phyloP scores from a whole-genome alignment of 2,888 invertebrate species.

The Myathropa florea region DNA sequence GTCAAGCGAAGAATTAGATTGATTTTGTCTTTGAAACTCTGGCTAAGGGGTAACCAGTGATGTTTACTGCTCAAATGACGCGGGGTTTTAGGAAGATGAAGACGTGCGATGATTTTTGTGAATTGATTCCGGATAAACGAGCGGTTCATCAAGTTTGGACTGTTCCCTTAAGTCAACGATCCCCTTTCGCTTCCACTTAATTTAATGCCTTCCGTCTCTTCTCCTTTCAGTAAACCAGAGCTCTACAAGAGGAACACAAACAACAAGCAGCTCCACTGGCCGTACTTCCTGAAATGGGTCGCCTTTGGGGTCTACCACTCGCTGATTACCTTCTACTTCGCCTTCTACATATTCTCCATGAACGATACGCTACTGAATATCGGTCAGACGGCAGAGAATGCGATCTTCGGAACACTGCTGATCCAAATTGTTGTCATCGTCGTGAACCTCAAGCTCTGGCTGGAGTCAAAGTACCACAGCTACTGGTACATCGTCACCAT shows the following conservation, averaged over 20 bases:
- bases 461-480: conserved; percentile 84
- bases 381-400: conserved; percentile 82
- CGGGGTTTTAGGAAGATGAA: too few species aligned
- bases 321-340: conserved; percentile 83
- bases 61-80: too few species aligned
- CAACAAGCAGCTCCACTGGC: conserved; percentile 85
- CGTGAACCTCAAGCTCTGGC: conserved; percentile 84
- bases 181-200: background rate
- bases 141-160: too few species aligned
- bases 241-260: conserved; percentile 85
- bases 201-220: background rate
- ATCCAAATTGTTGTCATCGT: conserved; percentile 83
- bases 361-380: conserved; percentile 82
- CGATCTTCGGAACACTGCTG: conserved; percentile 84
- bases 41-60: too few species aligned
- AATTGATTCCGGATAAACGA: too few species aligned
- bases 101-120: too few species aligned
- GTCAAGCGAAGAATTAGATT: too few species aligned
- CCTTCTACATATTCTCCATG: conserved; percentile 79
- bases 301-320: conserved; percentile 85
- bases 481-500: conserved; percentile 82
- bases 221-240: conserved; percentile 83
- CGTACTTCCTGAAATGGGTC: conserved; percentile 85
- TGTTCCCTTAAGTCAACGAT: too few species aligned
- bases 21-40: too few species aligned